Conservation (phyloP, 2,113 vertebrate species). For the Grammomys surdaster region DNA sequence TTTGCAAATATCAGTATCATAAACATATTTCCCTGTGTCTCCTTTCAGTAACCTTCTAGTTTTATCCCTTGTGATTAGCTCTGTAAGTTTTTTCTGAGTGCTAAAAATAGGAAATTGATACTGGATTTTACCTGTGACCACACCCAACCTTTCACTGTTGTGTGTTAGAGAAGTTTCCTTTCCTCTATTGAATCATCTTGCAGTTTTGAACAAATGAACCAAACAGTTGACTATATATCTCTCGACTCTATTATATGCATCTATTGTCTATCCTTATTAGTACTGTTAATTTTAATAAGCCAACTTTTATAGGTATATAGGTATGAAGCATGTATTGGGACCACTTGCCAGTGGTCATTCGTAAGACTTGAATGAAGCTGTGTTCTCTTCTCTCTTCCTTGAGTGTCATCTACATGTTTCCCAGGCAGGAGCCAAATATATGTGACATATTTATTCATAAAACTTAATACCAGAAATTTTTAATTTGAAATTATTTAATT, state of each 20-base stretch:
- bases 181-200: conserved; percentile 27
- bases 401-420: background rate
- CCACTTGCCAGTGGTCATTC: background rate
- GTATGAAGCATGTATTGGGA: conserved; percentile 36
- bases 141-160: background rate
- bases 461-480: background rate
- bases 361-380: conserved; percentile 9
- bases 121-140: background rate
- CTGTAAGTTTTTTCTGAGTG: background rate
- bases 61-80: conserved; percentile 47
- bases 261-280: conserved; percentile 31
- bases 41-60: background rate
- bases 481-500: background rate
- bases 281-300: conserved; percentile 49
- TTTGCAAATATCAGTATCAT: background rate
- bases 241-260: background rate
- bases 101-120: background rate
- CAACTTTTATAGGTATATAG: conserved; percentile 38
- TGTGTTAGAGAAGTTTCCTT: conserved; percentile 44
- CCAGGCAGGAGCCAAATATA: background rate
- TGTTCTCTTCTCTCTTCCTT: conserved; percentile 23
- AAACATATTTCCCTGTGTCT: conserved; percentile 13
- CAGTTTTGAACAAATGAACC: conserved; percentile 24
- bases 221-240: conserved; percentile 6
- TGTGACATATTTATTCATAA: background rate